phyloP scores from a whole-genome alignment of 2,797 vertebrate species.

The Notoglanidium macrostoma region DNA sequence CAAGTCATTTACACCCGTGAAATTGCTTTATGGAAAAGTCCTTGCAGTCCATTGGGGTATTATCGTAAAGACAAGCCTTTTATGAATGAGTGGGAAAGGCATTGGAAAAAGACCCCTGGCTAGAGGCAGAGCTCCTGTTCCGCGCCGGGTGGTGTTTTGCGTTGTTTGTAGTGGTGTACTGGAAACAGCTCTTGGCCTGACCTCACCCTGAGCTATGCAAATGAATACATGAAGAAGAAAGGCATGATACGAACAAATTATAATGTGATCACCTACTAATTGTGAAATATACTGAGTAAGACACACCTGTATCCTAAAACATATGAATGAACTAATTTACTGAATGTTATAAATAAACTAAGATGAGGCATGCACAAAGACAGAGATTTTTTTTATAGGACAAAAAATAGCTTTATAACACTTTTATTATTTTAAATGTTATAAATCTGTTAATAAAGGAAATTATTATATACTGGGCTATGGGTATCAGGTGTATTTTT shows the following conservation, averaged over 20 bases:
- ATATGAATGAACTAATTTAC: neutral
- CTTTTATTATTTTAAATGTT: neutral
- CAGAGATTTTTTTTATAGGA: neutral
- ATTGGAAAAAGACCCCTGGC: conserved; percentile 25
- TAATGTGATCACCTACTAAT: neutral
- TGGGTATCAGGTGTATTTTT: conserved; percentile 56
- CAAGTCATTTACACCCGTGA: conserved; percentile 69
- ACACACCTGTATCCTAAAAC: neutral
- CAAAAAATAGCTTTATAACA: conserved; percentile 21
- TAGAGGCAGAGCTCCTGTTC: conserved; percentile 41
- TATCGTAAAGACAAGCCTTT: conserved; percentile 68
- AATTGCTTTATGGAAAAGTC: conserved; percentile 70
- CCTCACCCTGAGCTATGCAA: conserved; percentile 24
- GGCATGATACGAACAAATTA: neutral
- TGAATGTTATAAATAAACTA: neutral
- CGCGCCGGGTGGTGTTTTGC: conserved; percentile 34
- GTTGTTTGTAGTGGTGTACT: conserved; percentile 24
- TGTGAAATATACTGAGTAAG: neutral
- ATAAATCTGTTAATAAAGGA: conserved; percentile 46
- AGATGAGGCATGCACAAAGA: neutral
- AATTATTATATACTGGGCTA: conserved; percentile 39
- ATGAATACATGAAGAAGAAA: neutral
- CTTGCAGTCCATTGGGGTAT: conserved; percentile 66
- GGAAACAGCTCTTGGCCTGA: conserved; percentile 6
- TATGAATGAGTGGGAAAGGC: conserved; percentile 62